phyloP scores from a whole-genome alignment of 2,888 invertebrate genomes.

The Blomia tropicalis region DNA sequence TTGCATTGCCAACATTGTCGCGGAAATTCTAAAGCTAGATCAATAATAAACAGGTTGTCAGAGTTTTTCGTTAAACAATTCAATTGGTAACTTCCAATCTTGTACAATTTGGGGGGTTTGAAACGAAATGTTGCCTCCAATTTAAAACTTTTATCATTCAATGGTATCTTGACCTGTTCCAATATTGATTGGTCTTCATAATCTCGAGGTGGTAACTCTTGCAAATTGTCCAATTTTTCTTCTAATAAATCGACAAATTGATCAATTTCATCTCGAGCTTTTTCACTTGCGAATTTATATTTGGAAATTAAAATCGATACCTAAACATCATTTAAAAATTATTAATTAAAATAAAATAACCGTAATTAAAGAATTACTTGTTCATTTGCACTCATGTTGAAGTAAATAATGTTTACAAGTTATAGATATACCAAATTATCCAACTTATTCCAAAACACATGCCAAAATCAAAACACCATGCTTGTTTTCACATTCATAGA shows the following conservation, averaged over 20 bases:
- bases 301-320: not conserved
- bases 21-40: constrained; percentile 60
- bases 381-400: not conserved
- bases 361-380: not conserved
- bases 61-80: not conserved
- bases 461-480: not conserved
- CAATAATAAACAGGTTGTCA: constrained; percentile 37
- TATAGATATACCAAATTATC: not conserved
- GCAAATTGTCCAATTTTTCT: not conserved
- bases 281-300: not conserved
- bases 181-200: not conserved
- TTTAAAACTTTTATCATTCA: not conserved
- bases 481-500: not conserved
- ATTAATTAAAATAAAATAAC: not conserved
- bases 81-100: constrained; percentile 26
- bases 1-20: constrained; percentile 54
- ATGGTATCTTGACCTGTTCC: not conserved
- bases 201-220: not conserved
- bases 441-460: not conserved
- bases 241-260: not conserved
- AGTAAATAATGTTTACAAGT: not conserved
- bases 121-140: constrained; percentile 20
- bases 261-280: not conserved
- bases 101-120: constrained; percentile 22
- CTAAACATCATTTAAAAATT: not conserved